Evolutionary conservation across 2,113 vertebrate genomes (phyloP), one percentile per base, ranked within the genome.

Genomic region (Rhinolophus ferrumequinum): DNA sequence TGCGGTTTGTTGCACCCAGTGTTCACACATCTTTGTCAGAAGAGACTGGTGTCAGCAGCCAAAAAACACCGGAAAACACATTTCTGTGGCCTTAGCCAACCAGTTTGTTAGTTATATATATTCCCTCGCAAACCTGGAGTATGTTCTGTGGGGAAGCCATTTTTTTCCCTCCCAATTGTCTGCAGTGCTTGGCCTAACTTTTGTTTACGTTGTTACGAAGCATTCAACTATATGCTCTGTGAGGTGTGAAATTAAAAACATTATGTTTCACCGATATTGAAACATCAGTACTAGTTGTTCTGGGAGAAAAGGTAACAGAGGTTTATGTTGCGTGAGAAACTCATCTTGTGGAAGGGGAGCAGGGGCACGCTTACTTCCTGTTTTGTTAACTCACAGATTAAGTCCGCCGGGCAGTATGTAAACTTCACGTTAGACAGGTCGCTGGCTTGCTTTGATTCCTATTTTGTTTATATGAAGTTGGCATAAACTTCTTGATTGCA

Each of bases 21-120:
- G 87, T 95, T 83, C 82, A 83, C 84, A 54, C 69, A 44, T 93
- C 93, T 89, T 97, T 80, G 89, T 95, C 93, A 90, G 96, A 86
- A 69, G 94, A 97, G 95, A 87, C 96, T 97, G 98, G 97, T 62
- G 0, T 70, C 97, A 93, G 95, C 96, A 97, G 97, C 96, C 96
- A 95, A 82, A 95, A 82, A 98, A 98, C 97, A 98, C 97, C 79
- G 76, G 97, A 98, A 98, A 97, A 98, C 97, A 97, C 96, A 96
- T 98, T 98, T 98, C 97, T 98, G 98, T 98, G 99, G 99, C 99
- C 99, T 99, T 99, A 99, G 99, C 98, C 98, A 97, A 97, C 89
- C 94, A 96, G 95, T 98, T 98, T 82, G 94, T 93, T 88, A 87
- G 93, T 60, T 91, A 86, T 92, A 86, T 92, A 92, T 97, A 44